Base-by-base conservation (phyloP, 2,113 vertebrate species). In the Ictidomys tridecemlineatus region DNA sequence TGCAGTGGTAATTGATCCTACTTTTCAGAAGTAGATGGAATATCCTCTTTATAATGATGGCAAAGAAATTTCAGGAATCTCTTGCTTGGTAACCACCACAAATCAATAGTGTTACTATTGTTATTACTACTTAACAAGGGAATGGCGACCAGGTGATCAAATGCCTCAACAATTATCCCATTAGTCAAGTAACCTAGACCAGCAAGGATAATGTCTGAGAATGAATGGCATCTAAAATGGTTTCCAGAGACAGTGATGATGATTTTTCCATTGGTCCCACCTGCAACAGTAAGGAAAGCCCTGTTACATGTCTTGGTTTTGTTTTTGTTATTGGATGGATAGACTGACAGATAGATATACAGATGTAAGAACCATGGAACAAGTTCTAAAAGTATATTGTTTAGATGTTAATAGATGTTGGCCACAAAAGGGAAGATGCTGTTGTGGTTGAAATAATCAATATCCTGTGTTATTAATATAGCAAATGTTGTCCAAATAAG, bases 381-480 rank as follows among this genome's bases (percentile, higher is more conserved):
- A 63, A 63, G 11, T 26, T 63, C 61, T 63, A 63, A 28, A 63
- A 63, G 26, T 63, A 11, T 63, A 11, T 63, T 1, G 8, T 56
- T 12, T 70, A 76, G 58, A 39, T 32, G 24, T 28, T 17, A 26
- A 74, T 28, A 42, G 13, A 69, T 16, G 84, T n/a, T 34, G 48
- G 17, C 4, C 11, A 34, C 26, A 72, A 53, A 80, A 89, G 14
- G 14, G n/a, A 72, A 85, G 72, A 53, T 17, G 1, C 20, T 56
- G 61, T 1, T 34, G 3, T 86, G 39, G 18, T 82, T 84, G 16
- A 7, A 82, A 92, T 65, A 77, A 74, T 82, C 3, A 39, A 78
- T 26, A 58, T 93, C 79, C 30, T 84, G 26, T 94, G 1, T 76
- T 80, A 67, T 91, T 80, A 69, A 8, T 37, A 67, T 28, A 85